These are phyloP conservation scores for Stigmatopora argus DNA, from an alignment of 2,113 vertebrate genomes.

Conservation along the genomic window DNA sequence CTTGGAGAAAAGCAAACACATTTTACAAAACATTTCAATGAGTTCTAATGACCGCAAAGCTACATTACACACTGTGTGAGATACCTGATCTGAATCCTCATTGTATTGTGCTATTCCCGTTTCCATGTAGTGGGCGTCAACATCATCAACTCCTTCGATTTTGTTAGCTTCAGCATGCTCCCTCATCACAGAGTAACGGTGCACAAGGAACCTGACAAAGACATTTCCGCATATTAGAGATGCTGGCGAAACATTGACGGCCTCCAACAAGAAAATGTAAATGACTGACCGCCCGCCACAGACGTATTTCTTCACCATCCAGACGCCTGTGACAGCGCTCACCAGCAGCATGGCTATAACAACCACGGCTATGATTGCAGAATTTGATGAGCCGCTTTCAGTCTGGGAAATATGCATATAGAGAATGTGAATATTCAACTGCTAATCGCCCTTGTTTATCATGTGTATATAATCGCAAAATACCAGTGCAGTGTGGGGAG, in stretches of 20 bases:
- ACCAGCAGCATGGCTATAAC: slow-evolving; percentile 76
- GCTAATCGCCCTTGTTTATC: neutral
- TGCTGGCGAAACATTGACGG: neutral
- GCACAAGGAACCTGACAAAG: slow-evolving; percentile 83
- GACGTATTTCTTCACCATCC: slow-evolving; percentile 88
- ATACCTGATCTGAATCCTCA: slow-evolving; percentile 90
- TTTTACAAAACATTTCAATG: neutral
- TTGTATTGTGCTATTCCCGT: slow-evolving; percentile 74
- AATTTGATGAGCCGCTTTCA: slow-evolving; percentile 56
- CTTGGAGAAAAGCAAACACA: slow-evolving; percentile 30
- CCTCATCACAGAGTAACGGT: slow-evolving; percentile 84
- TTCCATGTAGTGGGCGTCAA: slow-evolving; percentile 61
- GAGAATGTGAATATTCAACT: neutral
- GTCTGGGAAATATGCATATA: slow-evolving; percentile 36
- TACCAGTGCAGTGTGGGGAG: too few species aligned
- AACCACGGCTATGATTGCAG: slow-evolving; percentile 74
- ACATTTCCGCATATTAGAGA: slow-evolving; percentile 2
- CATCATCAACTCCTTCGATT: slow-evolving; percentile 76
- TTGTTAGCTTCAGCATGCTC: slow-evolving; percentile 81
- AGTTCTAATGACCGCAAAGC: neutral
- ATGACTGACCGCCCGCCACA: slow-evolving; percentile 85
- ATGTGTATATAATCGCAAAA: too few species aligned
- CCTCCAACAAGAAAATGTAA: neutral
- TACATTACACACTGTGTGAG: neutral
- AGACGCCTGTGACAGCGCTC: slow-evolving; percentile 66